Conservation (phyloP, 2,797 vertebrate species). For the Chlorospingus semifuscus region DNA sequence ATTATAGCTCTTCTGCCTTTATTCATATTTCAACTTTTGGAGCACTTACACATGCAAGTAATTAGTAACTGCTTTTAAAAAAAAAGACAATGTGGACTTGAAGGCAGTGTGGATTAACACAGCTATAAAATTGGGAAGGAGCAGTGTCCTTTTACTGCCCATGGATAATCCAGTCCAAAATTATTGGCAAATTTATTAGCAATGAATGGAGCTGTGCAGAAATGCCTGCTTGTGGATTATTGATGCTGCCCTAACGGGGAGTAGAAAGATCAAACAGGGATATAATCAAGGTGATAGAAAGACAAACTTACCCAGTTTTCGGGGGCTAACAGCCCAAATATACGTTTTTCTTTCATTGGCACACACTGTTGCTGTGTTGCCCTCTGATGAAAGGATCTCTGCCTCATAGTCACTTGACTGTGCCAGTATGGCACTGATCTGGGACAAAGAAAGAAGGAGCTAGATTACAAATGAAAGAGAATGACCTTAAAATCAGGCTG, state of each 20-base stretch:
- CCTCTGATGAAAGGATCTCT: slow-evolving; percentile 64
- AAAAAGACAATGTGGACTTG: background rate
- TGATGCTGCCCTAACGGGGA: background rate
- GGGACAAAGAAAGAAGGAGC: background rate
- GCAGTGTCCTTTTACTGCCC: background rate
- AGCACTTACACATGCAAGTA: background rate
- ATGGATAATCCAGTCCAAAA: background rate
- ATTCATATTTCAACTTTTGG: background rate
- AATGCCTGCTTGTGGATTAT: background rate
- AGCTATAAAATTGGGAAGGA: background rate
- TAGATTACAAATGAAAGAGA: background rate
- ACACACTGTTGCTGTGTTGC: slow-evolving; percentile 75
- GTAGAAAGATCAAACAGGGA: background rate
- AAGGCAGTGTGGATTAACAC: background rate
- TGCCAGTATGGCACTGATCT: slow-evolving; percentile 75
- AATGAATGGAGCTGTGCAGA: background rate
- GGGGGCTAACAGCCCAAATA: slow-evolving; percentile 81
- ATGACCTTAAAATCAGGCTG: background rate
- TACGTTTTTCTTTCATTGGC: slow-evolving; percentile 84
- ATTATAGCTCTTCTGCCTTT: background rate
- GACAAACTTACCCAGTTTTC: slow-evolving; percentile 72
- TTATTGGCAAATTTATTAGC: background rate
- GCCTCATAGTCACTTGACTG: slow-evolving; percentile 71
- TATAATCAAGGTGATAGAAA: background rate
- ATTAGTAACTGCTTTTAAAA: background rate